Evolutionary conservation across 2,888 invertebrate species (phyloP).

Genomic region (Orchesellides sinensis): DNA sequence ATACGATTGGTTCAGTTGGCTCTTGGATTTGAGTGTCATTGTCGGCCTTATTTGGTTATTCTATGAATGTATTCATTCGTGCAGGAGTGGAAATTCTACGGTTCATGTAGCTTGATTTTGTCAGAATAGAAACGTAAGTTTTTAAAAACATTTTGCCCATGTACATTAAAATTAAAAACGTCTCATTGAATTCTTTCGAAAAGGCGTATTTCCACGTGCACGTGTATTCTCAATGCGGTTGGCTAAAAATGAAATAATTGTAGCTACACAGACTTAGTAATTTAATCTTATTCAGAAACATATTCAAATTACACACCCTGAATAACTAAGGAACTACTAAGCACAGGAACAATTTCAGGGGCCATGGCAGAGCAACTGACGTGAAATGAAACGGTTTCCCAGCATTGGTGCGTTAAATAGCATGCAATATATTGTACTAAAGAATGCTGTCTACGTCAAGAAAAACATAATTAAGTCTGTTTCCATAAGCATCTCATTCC

Average conservation of each 20-base stretch:
- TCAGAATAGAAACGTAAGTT: no score
- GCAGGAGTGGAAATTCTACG: no score
- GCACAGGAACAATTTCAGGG: conserved; percentile 9
- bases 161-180: no score
- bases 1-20: no score
- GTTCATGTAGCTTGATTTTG: no score
- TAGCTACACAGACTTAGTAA: not conserved
- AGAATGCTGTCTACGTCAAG: not conserved
- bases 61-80: no score
- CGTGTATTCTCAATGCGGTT: not conserved
- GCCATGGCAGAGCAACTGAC: not conserved
- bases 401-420: not conserved
- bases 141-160: no score
- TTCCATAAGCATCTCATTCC: not conserved
- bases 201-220: no score
- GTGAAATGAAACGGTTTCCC: conserved; percentile 9
- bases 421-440: not conserved
- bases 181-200: no score
- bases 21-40: no score
- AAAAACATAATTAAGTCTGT: not conserved
- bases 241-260: not conserved
- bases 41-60: no score
- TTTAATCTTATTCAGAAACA: not conserved
- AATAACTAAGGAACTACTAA: conserved; percentile 28
- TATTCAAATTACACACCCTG: not conserved